Conservation (phyloP, 2,888 invertebrate genomes). For the Drosophila vallismaia region DNA sequence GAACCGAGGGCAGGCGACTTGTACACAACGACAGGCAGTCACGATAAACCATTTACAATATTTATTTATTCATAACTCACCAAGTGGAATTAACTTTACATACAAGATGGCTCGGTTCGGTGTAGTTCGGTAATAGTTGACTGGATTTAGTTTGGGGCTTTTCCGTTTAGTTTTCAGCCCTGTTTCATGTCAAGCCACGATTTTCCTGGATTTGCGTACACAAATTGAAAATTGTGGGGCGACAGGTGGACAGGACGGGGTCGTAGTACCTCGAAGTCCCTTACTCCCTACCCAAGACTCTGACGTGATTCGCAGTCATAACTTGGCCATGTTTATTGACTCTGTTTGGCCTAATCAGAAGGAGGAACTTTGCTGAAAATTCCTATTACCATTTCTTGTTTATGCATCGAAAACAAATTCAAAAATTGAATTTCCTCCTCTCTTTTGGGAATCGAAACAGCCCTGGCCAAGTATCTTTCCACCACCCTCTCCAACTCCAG, state of each 20-base stretch:
- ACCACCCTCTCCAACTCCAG: neutral
- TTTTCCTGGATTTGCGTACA: conserved; percentile 40
- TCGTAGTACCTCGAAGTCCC: neutral
- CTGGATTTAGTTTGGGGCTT: conserved; percentile 34
- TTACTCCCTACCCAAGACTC: neutral
- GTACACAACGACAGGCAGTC: conserved; percentile 69
- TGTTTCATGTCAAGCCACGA: conserved; percentile 66
- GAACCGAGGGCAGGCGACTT: conserved; percentile 1
- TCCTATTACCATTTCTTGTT: conserved; percentile 58
- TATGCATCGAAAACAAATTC: conserved; percentile 72
- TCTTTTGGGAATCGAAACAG: conserved; percentile 32
- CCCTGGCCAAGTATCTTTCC: conserved; percentile 2
- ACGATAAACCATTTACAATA: conserved; percentile 77
- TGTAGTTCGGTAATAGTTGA: conserved; percentile 37
- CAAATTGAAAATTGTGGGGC: conserved; percentile 37
- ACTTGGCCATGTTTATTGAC: conserved; percentile 66
- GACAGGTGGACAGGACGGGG: conserved; percentile 14
- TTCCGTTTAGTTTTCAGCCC: conserved; percentile 2
- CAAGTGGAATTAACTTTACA: conserved; percentile 49
- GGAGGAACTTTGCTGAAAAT: conserved; percentile 7
- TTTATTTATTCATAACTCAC: conserved; percentile 78
- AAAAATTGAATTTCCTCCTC: conserved; percentile 40
- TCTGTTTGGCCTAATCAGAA: conserved; percentile 63
- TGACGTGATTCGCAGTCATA: conserved; percentile 75
- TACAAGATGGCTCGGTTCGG: conserved; percentile 33